phyloP scores from a whole-genome alignment of 2,113 vertebrate genomes.

The Sitta europaea region DNA sequence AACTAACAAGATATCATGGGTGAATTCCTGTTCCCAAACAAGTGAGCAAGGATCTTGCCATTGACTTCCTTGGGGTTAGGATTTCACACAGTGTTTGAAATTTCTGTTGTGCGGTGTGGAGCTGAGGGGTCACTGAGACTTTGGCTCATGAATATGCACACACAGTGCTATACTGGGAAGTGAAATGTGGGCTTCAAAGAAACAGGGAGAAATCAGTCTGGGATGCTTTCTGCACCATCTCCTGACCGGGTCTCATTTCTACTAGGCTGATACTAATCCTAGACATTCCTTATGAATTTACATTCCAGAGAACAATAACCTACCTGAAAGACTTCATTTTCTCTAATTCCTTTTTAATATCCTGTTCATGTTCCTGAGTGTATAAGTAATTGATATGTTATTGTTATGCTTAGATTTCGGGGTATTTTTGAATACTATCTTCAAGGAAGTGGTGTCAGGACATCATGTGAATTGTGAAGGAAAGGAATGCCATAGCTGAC shows the following conservation, averaged over 20 bases:
- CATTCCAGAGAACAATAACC: slow-evolving; percentile 37
- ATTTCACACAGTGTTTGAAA: background rate
- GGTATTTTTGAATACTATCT: background rate
- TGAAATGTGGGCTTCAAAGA: background rate
- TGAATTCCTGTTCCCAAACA: background rate
- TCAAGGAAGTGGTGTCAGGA: background rate
- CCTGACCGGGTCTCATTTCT: background rate
- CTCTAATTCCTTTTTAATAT: slow-evolving; percentile 46
- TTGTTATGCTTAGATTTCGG: slow-evolving; percentile 1
- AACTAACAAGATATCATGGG: slow-evolving; percentile 12
- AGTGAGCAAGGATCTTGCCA: background rate
- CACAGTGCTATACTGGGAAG: background rate
- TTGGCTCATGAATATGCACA: background rate
- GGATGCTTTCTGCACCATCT: background rate
- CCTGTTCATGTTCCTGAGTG: slow-evolving; percentile 1
- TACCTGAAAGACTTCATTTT: slow-evolving; percentile 17
- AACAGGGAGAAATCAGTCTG: background rate
- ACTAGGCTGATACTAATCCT: background rate
- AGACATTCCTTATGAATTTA: background rate
- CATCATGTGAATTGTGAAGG: background rate
- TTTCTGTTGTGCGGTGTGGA: background rate
- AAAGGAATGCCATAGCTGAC: slow-evolving; percentile 2
- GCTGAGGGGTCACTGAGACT: background rate
- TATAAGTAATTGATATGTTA: slow-evolving; percentile 18
- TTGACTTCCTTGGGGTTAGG: background rate